A percentile compares a stretch with the other conserved stretches of the same genome.
Evolutionary conservation across 2,888 invertebrate species (phyloP).

Genomic region (Chironomus riparius): DNA sequence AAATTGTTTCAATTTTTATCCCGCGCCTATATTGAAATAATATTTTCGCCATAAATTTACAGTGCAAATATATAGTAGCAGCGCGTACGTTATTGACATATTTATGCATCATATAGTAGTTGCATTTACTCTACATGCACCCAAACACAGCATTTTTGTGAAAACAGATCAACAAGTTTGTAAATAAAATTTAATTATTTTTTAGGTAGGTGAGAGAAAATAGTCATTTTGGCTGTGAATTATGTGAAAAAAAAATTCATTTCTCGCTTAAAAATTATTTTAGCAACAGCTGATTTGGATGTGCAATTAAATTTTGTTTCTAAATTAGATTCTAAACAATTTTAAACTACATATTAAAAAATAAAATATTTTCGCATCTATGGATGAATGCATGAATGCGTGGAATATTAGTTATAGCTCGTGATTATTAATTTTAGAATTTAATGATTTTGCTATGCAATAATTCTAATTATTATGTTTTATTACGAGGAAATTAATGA

Average conservation of each 20-base stretch:
- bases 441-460: too few species aligned
- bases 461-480: too few species aligned
- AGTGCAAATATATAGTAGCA: constrained; percentile 1
- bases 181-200: constrained; percentile 25
- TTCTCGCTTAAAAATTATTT: background rate
- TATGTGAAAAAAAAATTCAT: too few species aligned
- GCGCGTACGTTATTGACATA: constrained; percentile 1
- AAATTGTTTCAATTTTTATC: background rate
- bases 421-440: too few species aligned
- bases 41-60: constrained; percentile 10
- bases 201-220: background rate
- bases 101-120: background rate
- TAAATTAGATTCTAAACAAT: background rate
- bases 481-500: too few species aligned
- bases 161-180: constrained; percentile 19
- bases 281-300: background rate
- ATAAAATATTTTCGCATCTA: too few species aligned
- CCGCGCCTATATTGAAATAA: background rate
- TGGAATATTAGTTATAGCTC: too few species aligned
- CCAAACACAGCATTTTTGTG: background rate
- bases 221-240: too few species aligned
- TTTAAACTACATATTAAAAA: background rate
- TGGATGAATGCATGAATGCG: too few species aligned
- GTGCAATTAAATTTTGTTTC: background rate
- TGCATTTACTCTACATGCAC: background rate